phyloP scores from a whole-genome alignment of 2,797 vertebrate species.

The Carapus acus region DNA sequence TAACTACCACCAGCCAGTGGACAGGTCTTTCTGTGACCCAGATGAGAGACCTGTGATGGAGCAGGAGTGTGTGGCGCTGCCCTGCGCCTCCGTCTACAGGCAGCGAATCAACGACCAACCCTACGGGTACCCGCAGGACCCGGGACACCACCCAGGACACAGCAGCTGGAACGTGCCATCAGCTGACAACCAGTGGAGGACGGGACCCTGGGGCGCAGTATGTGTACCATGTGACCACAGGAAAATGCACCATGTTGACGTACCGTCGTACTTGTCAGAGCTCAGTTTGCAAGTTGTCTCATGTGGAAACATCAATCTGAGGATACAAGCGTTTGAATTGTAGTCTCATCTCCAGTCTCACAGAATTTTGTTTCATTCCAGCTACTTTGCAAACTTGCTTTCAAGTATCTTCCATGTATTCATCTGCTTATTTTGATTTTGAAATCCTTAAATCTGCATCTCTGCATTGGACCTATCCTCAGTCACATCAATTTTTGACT shows the following conservation, averaged over 20 bases:
- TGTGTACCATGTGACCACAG: conserved; percentile 52
- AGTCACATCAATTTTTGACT: no score
- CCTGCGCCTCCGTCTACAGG: conserved; percentile 72
- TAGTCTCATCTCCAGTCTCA: no score
- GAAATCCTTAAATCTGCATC: no score
- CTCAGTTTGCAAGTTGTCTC: no score
- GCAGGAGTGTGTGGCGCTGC: conserved; percentile 77
- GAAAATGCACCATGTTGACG: neutral
- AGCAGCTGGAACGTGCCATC: conserved; percentile 76
- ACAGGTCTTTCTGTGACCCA: conserved; percentile 82
- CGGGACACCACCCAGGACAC: conserved; percentile 74
- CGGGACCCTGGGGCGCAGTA: conserved; percentile 97
- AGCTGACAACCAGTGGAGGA: conserved; percentile 88
- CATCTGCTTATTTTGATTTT: no score
- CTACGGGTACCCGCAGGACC: conserved; percentile 69
- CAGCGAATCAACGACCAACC: conserved; percentile 75
- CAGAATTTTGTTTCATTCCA: no score
- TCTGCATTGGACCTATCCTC: no score
- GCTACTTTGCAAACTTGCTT: no score
- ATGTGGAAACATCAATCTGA: no score
- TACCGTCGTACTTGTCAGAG: neutral
- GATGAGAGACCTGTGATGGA: conserved; percentile 75
- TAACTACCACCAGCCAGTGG: conserved; percentile 82
- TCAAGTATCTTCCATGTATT: no score
- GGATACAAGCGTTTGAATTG: no score